Base-by-base conservation (phyloP, 2,113 vertebrate genomes). In the Halichoerus grypus region DNA sequence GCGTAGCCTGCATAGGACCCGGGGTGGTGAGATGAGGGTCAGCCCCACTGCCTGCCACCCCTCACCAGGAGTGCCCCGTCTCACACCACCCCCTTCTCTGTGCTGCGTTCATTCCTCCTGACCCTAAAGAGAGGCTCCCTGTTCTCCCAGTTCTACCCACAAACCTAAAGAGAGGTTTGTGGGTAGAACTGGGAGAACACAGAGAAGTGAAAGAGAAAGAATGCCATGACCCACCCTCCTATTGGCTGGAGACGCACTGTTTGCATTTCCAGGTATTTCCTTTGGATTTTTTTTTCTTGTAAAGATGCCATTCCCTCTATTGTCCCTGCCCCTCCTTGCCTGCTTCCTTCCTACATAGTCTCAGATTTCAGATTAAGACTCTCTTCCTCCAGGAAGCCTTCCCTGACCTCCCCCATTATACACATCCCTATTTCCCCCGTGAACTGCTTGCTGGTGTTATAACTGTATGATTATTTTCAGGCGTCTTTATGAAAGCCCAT, bases 1-100 rank as follows among this genome's bases (percentile, higher is more conserved):
- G 21, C 88, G 97, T 80, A 99, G 93, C 77, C 98, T 98, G 96
- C 10, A 8, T 0, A 1, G 31, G 31, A 36, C 1, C 7, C 7
- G 26, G n/a, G 2, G 4, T 7, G 5, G 14, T 61, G 69, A 77
- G n/a, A 33, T 3, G 10, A 11, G 0, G 1, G 33, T 76, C n/a
- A 1, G 22, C 14, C 14, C 39, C 3, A 0, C 9, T 4, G 33
- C 21, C 18, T 1, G 10, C 49, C 85, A 5, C 19, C 8, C 39
- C 14, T 33, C 13, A 1, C n/a, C 1, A 4, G 82, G 22, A 42
- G 21, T 0, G 0, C 28, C 87, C 33, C 46, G 19, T 61, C 69
- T 63, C 59, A 1, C 15, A 0, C 4, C 13, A 69, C 5, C 46
- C 26, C 11, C 28, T 77, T 3, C 61, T 82, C 94, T 53, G 82